Base-by-base conservation (phyloP, 2,113 vertebrate species). In the Phycodurus eques region DNA sequence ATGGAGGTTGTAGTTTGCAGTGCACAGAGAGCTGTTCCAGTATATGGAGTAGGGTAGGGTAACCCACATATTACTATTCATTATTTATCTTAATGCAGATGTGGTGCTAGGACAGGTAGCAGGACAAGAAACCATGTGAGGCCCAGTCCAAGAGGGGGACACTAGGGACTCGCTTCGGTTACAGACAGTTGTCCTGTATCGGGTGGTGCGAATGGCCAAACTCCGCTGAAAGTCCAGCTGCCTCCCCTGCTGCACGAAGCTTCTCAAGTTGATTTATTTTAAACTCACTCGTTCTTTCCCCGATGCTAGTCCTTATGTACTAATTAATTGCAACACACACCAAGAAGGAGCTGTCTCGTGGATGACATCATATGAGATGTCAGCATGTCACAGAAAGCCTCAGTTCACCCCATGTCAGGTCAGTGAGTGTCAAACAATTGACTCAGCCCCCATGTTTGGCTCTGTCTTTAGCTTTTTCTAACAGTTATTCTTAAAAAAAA, bases 201-300 rank as follows among this genome's bases (percentile, higher is more conserved):
- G 63, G 68, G 54, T 68, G 71, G 31, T 70, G 53, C 8, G 49
- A 78, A 71, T 39, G 72, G 83, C 78, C 79, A 74, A 66, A 71
- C 75, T 85, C 83, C 81, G 84, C 83, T 77, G 62, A 80, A 84
- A 75, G 71, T 81, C 75, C 86, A 83, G 83, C 85, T 89, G 87
- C 82, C 82, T 59, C 64, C 54, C 54, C 54, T 65, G 66, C 73
- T 70, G 68, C 57, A 13, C 27, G 0, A 4, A 75, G 65, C n/a
- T 65, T 76, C 57, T 63, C 27, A 53, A 68, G 49, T 57, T 22
- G 47, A 69, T 20, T 27, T 65, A 47, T 73, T 68, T 51, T 42
- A 47, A 60, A 63, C 61, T 43, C 59, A 61, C 49, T 17, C 4
- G 15, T 51, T 51, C 15, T 19, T 6, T 17, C 49, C 5, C 9